Evolutionary conservation across 2,888 invertebrate genomes (phyloP).

Genomic region (Willowsia nigromaculata): DNA sequence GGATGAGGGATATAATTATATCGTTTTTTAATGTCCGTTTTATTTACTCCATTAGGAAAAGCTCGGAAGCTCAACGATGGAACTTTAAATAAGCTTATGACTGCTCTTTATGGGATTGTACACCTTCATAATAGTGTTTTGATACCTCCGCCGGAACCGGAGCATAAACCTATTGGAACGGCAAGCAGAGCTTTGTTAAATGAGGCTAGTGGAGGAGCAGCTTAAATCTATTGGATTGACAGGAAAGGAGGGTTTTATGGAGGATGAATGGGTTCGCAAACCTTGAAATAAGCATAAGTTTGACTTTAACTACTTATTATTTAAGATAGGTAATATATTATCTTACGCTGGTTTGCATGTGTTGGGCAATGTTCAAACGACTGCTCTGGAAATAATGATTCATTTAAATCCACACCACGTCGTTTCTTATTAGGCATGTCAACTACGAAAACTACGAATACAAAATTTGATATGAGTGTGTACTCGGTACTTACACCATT

Average conservation of each 20-base stretch:
- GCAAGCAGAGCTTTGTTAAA: conserved; percentile 9
- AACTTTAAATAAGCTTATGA: conserved; percentile 77
- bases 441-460: not conserved
- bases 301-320: not conserved
- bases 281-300: not conserved
- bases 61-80: conserved; percentile 78
- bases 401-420: not conserved
- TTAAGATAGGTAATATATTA: not conserved
- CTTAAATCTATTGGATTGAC: not conserved
- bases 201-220: not conserved
- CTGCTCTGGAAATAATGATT: not conserved
- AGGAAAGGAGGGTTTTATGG: too few species aligned
- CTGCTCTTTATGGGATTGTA: conserved; percentile 74
- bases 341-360: not conserved
- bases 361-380: not conserved
- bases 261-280: too few species aligned
- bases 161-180: conserved; percentile 37
- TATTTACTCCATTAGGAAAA: conserved; percentile 71
- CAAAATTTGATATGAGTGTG: not conserved
- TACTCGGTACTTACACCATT: not conserved
- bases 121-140: conserved; percentile 70
- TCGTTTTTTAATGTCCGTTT: not conserved
- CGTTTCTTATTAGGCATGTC: not conserved
- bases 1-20: too few species aligned
- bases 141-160: conserved; percentile 39